These are phyloP conservation scores for Leptoclinus maculatus DNA, from an alignment of 2,797 vertebrate genomes.

Conservation along the genomic window DNA sequence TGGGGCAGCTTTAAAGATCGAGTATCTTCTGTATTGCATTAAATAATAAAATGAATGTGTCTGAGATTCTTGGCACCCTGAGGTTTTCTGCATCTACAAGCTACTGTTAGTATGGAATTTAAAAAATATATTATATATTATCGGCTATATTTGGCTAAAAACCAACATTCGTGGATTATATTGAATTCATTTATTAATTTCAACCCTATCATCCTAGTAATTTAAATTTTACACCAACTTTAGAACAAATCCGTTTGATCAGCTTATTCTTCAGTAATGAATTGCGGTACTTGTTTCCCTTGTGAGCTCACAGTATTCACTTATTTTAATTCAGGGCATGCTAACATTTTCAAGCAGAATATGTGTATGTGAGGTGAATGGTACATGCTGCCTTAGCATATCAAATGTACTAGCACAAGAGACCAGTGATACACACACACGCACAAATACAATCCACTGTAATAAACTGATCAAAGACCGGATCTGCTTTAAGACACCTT, in stretches of 20 bases:
- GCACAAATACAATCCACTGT: not conserved
- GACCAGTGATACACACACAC: not conserved
- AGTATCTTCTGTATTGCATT: not conserved
- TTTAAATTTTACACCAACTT: not conserved
- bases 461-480: slow-evolving; percentile 4
- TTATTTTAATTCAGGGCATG: slow-evolving; percentile 4
- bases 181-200: not conserved
- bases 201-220: not conserved
- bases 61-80: slow-evolving; percentile 2
- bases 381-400: not conserved
- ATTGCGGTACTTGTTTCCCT: not conserved
- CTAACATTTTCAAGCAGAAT: not conserved
- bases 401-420: slow-evolving; percentile 4
- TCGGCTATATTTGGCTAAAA: not conserved
- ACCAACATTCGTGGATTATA: not conserved
- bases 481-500: slow-evolving; percentile 11
- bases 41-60: not conserved
- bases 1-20: not conserved
- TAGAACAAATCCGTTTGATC: slow-evolving; percentile 22
- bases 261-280: slow-evolving; percentile 7
- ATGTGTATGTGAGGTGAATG: slow-evolving; percentile 12
- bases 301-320: not conserved
- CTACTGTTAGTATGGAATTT: not conserved
- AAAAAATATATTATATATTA: not conserved
- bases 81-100: not conserved